phyloP scores from a whole-genome alignment of 2,113 vertebrate genomes.

The Lichenostomus cassidix region DNA sequence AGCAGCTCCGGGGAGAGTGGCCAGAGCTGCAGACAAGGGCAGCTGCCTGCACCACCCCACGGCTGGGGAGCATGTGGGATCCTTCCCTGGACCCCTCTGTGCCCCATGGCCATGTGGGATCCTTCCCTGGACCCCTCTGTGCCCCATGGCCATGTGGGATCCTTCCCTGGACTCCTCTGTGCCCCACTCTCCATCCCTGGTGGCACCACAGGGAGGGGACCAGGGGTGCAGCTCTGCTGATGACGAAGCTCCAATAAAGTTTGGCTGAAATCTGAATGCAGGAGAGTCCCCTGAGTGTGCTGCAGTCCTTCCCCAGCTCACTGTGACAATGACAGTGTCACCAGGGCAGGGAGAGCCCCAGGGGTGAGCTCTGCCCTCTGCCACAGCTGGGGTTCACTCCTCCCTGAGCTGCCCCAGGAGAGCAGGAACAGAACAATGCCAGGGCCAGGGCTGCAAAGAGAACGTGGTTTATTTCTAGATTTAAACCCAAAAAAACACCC shows the following conservation, averaged over 20 bases:
- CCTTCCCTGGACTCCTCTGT: too few relatives aligned
- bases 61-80: not conserved
- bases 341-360: not conserved
- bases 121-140: not conserved
- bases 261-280: not conserved
- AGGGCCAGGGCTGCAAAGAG: not conserved
- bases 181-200: not conserved
- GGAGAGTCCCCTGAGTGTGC: not conserved
- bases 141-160: too few relatives aligned
- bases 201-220: accelerated
- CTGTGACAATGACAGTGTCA: accelerated
- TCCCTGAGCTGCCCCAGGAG: not conserved
- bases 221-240: accelerated
- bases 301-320: not conserved
- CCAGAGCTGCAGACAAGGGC: not conserved
- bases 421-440: accelerated
- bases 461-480: not conserved
- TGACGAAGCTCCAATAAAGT: constrained; percentile 34
- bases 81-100: too few relatives aligned
- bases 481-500: not conserved
- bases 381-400: not conserved
- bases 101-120: too few relatives aligned
- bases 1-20: not conserved
- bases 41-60: not conserved
- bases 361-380: not conserved